Conservation (phyloP, 2,113 vertebrate genomes). For the Labeo rohita region DNA sequence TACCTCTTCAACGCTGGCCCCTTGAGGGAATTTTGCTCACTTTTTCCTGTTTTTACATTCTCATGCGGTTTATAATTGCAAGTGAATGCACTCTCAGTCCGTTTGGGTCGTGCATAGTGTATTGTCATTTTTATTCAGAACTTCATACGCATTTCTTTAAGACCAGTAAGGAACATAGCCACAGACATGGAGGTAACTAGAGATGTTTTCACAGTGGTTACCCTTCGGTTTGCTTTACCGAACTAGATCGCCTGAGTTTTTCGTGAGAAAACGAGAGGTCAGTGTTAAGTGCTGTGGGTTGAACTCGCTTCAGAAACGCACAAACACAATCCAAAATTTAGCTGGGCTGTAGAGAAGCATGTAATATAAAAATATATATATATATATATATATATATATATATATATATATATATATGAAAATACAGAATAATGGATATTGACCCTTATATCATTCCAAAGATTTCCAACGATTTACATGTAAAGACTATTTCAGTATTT, state of each 20-base stretch:
- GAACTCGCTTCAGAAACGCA: conserved; percentile 39
- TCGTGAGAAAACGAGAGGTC: conserved; percentile 60
- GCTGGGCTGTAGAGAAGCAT: conserved; percentile 19
- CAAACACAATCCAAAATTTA: conserved; percentile 36
- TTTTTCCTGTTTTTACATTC: conserved; percentile 59
- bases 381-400: no score
- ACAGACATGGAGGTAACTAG: conserved; percentile 69
- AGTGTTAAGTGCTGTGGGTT: conserved; percentile 42
- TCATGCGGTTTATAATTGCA: conserved; percentile 67
- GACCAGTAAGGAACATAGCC: conserved; percentile 66
- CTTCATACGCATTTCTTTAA: conserved; percentile 72
- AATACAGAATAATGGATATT: background rate
- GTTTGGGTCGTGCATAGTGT: conserved; percentile 60
- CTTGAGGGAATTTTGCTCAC: conserved; percentile 41
- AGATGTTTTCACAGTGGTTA: conserved; percentile 75
- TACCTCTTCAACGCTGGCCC: conserved; percentile 49
- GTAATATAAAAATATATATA: background rate
- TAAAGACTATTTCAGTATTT: background rate
- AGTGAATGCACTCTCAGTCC: conserved; percentile 60
- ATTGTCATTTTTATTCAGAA: conserved; percentile 77
- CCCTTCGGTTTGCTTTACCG: conserved; percentile 63
- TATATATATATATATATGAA: background rate
- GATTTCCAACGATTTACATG: background rate
- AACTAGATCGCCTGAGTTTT: conserved; percentile 53
- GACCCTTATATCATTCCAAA: background rate